phyloP scores from a whole-genome alignment of 2,797 vertebrate species.

The Pangasius krempfi region DNA sequence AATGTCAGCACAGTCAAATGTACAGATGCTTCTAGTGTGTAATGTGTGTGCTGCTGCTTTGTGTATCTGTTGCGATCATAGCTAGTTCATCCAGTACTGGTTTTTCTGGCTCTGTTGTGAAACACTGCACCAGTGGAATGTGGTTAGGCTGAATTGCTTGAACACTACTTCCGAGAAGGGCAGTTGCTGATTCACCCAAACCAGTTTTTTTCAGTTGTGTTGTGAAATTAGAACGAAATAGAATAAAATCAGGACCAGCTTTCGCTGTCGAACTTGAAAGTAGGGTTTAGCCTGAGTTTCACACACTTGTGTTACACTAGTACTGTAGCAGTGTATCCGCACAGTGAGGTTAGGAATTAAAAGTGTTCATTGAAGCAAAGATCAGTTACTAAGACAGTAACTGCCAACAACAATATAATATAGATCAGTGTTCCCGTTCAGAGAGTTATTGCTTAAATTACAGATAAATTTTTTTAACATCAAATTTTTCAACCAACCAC shows the following conservation, averaged over 20 bases:
- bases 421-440: background rate
- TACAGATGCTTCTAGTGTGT: background rate
- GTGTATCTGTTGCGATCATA: background rate
- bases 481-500: background rate
- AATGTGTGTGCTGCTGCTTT: constrained; percentile 10
- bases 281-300: background rate
- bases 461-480: background rate
- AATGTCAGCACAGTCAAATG: background rate
- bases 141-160: constrained; percentile 26
- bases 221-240: constrained; percentile 20
- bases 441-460: background rate
- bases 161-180: constrained; percentile 27
- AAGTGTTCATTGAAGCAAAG: background rate
- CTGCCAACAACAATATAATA: background rate
- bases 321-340: background rate
- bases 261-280: background rate
- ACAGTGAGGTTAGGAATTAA: background rate
- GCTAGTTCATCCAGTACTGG: constrained; percentile 27
- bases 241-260: background rate
- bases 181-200: constrained; percentile 37
- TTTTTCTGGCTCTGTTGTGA: constrained; percentile 45
- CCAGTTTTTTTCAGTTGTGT: constrained; percentile 14
- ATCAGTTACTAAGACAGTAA: background rate
- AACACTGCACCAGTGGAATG: constrained; percentile 46
- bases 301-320: background rate